Percentiles rank a stretch among this genome's conserved stretches.
phyloP scores from a whole-genome alignment of 2,797 vertebrate genomes.

The Nyctibius grandis region DNA sequence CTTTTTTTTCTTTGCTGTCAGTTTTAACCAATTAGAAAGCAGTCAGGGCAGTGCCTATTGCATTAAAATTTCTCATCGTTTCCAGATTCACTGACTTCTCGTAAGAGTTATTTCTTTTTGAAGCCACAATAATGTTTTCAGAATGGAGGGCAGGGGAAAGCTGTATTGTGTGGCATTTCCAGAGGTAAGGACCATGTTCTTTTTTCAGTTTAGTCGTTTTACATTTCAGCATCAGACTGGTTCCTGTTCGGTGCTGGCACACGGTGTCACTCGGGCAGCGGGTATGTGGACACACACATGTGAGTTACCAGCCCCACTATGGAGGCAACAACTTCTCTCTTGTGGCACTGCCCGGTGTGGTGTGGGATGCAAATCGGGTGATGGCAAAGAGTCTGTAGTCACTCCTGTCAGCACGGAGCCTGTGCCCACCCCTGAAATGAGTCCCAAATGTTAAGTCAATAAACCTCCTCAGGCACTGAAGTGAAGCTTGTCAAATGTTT shows the following conservation, averaged over 20 bases:
- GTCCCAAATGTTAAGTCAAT: not conserved
- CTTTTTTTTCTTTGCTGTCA: not conserved
- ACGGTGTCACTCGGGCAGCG: not conserved
- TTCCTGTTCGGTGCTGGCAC: not conserved
- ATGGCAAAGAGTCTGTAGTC: not conserved
- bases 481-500: not conserved
- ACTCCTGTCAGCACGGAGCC: not conserved
- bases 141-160: not conserved
- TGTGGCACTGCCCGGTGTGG: not conserved
- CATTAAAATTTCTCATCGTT: constrained; percentile 15
- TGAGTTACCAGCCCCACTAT: not conserved
- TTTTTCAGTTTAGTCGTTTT: not conserved
- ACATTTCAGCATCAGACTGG: not conserved
- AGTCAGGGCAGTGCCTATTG: not conserved
- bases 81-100: not conserved
- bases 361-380: not conserved
- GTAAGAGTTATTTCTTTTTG: not conserved
- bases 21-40: constrained; percentile 32
- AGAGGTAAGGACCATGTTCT: not conserved
- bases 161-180: not conserved
- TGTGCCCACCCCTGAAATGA: not conserved
- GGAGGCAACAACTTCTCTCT: not conserved
- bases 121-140: not conserved
- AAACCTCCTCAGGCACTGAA: not conserved
- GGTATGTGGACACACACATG: not conserved